Evolutionary conservation across 92 coral and sea anemone species (phyloP).

Genomic region (Zoanthus gigantus): DNA sequence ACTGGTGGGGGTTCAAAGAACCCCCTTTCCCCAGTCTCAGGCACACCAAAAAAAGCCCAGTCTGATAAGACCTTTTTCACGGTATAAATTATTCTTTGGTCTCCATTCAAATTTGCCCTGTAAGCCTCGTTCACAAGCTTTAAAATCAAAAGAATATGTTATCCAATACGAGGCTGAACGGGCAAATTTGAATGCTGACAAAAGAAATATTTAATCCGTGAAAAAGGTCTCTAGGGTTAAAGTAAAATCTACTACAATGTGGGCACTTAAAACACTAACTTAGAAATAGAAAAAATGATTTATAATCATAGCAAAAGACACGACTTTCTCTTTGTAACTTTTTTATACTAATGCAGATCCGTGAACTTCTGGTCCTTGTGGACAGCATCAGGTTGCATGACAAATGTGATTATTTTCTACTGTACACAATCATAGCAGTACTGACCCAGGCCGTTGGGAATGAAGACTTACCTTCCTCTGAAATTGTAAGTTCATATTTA

Average conservation of each 20-base stretch:
- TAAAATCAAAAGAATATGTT: no score
- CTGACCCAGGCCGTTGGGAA: conserved; percentile 86
- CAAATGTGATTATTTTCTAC: conserved; percentile 75
- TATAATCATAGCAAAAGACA: neutral
- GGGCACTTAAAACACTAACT: neutral
- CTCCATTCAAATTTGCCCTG: no score
- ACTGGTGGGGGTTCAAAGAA: no score
- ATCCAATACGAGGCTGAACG: no score
- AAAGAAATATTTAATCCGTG: no score
- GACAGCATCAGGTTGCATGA: conserved; percentile 63
- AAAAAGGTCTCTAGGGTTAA: no score
- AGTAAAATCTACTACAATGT: neutral
- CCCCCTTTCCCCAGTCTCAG: no score
- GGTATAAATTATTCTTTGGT: no score
- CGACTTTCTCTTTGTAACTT: neutral
- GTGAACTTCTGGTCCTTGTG: conserved; percentile 59
- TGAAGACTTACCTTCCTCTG: conserved; percentile 76
- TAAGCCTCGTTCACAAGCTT: no score
- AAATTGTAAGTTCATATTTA: conserved; percentile 63
- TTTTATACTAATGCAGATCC: conserved; percentile 40
- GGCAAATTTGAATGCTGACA: no score
- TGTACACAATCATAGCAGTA: conserved; percentile 81
- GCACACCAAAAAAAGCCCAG: no score
- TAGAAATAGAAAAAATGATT: neutral
- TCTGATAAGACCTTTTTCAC: no score